Evolutionary conservation across 2,888 invertebrate genomes (phyloP), one percentile per base, ranked within the genome.

Genomic region (Agrochola lota): DNA sequence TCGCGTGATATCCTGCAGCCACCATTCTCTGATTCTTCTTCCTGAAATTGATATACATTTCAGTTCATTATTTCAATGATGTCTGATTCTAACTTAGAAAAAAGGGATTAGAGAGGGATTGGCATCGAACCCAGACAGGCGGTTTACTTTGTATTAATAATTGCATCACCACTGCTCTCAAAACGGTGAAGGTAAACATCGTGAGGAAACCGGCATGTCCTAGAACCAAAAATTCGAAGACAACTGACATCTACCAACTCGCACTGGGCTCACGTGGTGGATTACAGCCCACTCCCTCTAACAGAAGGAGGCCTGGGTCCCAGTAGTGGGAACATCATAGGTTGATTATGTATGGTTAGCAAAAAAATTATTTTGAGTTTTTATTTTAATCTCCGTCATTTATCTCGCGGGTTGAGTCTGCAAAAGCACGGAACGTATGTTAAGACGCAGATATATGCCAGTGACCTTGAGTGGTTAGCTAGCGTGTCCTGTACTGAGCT

Each of bases 1-100:
- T 78, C 77, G 7, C 43, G 62, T 23, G 52, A 46, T 20, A 71
- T 35, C 0, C 83, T 85, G 62, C 64, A 72, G 8, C 81, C 83
- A 66, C 83, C 85, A 86, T 91, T 79, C 49, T 87, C 66, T 17
- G 72, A 62, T n/a, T 83, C 85, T 60, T 77, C 71, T 20, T 68
- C 62, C 89, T 88, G 78, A 23, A 88, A 88, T n/a, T 5, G 0
- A 59, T 30, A 23, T 12, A n/a, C 0, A 62, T 12, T 26, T 1
- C 15, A 30, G 2, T 57, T 30, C 6, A n/a, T 40, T 15, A 3
- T 0, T 59, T 17, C 7, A 12, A 57, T 5, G 57, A n/a, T 57
- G n/a, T n/a, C n/a, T 57, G n/a, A 57, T 57, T n/a, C n/a, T n/a
- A 5, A 57, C 5, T 57, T n/a, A 57, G 11, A 12, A 12, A 57